Base-by-base conservation (phyloP, 1,140 invertebrate species). In the Hydropsyche tenuis region DNA sequence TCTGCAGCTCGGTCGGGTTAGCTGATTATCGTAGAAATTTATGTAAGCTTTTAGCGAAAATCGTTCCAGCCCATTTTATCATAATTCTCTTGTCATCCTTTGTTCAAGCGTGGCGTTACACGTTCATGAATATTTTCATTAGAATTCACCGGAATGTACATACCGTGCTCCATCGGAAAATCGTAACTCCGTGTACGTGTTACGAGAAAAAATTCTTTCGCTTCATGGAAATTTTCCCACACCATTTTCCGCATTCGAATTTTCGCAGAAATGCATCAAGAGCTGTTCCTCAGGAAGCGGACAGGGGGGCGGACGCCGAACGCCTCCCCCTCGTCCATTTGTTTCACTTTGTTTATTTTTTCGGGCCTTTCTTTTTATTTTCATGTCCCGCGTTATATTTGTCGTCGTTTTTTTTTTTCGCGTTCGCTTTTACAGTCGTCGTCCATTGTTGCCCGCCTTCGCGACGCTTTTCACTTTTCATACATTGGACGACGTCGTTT, bases 1-100 rank as follows among this genome's bases (percentile, higher is more conserved):
- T 11, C 14, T 63, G 60, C 23, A 63, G 60, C 14, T 22, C 53
- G 6, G 16, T 18, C 27, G 9, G 11, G 2, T 18, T 30, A 30
- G 63, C 7, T 43, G 63, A 65, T 65, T 65, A 43, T 65, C 27
- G 63, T 43, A 22, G 30, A 65, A 65, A 65, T 65, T 65, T 65
- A 65, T 65, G 37, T 25, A 18, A 16, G 63, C 63, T 65, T 65
- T 65, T 43, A 65, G 23, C 30, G 27, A 65, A 65, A 65, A 65
- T 65, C 63, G 63, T 22, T 65, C 20, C 30, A 43, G 42, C 16
- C 46, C 63, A 45, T 45, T 65, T 45, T 65, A 45, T 45, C 30
- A 43, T 43, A 65, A 43, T 43, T 65, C 56, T 60, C 23, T 60
- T 60, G 20, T 60, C 56, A 25, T 60, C 56, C 23, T 60, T 60